These are phyloP conservation scores for Sebastes miniatus DNA, from an alignment of 2,797 vertebrate species.

Conservation along the genomic window DNA sequence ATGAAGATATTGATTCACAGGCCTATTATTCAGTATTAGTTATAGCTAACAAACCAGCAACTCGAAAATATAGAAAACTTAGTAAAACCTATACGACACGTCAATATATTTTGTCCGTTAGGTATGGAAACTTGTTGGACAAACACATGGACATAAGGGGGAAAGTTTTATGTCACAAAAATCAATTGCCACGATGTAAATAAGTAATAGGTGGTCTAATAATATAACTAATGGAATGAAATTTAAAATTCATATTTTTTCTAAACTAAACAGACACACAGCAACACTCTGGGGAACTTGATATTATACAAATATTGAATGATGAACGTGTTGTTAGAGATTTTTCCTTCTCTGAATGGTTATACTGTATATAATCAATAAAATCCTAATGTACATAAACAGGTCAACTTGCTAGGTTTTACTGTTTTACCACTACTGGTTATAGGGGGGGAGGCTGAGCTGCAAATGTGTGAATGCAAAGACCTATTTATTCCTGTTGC, in stretches of 20 bases:
- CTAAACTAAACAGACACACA: not conserved
- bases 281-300: not conserved
- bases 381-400: constrained; percentile 34
- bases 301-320: not conserved
- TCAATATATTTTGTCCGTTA: not conserved
- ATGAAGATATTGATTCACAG: not conserved
- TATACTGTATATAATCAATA: constrained; percentile 24
- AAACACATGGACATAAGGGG: not conserved
- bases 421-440: not conserved
- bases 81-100: fast-evolving
- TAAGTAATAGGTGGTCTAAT: not conserved
- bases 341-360: constrained; percentile 8
- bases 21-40: not conserved
- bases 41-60: not conserved
- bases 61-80: not conserved
- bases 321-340: not conserved
- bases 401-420: constrained; percentile 20
- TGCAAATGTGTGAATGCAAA: constrained; percentile 33
- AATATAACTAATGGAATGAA: not conserved
- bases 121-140: not conserved
- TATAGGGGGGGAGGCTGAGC: not conserved
- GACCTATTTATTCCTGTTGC: constrained; percentile 56
- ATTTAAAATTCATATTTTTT: not conserved
- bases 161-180: not conserved
- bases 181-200: not conserved